Base-by-base conservation (phyloP, 2,113 vertebrate genomes). In the Hystrix cristata region DNA sequence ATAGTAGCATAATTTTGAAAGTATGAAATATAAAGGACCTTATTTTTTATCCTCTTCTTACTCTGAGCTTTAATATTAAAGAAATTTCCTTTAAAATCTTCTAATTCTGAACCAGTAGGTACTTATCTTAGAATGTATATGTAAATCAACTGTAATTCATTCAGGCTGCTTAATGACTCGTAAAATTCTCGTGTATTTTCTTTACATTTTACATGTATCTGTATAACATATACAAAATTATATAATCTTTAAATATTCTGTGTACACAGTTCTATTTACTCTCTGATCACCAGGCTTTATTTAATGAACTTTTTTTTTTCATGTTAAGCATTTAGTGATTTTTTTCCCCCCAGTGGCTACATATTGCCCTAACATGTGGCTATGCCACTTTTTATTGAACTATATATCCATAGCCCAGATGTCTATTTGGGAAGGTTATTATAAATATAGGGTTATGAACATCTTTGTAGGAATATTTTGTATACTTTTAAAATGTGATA, bases 51-150 rank as follows among this genome's bases (percentile, higher is more conserved):
- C 57, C 29, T 59, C 16, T 90, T 67, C 5, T 11, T 89, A 12
- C 19, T 90, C 29, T 93, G 34, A 51, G 38, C 72, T 67, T 91
- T 38, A 78, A 69, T 55, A 82, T n/a, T 31, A 82, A 60, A 48
- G 29, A 86, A 83, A 85, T 65, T 85, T 92, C 14, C 18, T 85
- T 85, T 92, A 48, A 38, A n/a, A 31, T 76, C 85, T 92, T 62
- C 53, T 79, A 65, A 48, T 83, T 55, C 43, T 83, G 11, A 72
- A 34, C 21, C 53, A 74, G 31, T 74, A 21, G 71, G n/a, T 59
- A 23, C 15, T 29, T 81, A 19, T 46, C 51, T 38, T 53, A n/a
- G 6, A 88, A 83, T 76, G 43, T 55, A 85, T 53, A 53, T 4
- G 16, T n/a, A 64, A n/a, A n/a, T 60, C 12, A 78, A 62, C 72